These are phyloP conservation scores for Timema cristinae DNA, from an alignment of 2,888 invertebrate species.

Conservation along the genomic window DNA sequence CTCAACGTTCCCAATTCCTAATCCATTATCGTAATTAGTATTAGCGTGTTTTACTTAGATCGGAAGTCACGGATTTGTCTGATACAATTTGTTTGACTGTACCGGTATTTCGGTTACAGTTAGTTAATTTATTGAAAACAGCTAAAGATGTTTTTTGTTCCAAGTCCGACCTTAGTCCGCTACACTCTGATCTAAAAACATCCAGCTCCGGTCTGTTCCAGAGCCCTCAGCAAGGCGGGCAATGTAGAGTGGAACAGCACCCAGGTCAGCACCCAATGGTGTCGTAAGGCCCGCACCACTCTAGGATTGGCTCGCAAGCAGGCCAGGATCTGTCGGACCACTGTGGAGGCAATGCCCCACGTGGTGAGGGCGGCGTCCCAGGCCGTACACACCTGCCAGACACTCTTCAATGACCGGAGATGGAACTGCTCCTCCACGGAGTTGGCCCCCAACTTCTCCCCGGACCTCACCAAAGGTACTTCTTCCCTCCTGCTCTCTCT, in stretches of 20 bases:
- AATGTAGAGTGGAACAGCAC: slow-evolving; percentile 21
- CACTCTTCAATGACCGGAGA: slow-evolving; percentile 64
- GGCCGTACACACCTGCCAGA: slow-evolving; percentile 65
- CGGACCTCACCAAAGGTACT: slow-evolving; percentile 72
- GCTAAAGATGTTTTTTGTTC: no score
- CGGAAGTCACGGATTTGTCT: no score
- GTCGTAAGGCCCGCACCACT: slow-evolving; percentile 37
- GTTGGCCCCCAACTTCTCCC: slow-evolving; percentile 66
- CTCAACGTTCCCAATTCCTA: no score
- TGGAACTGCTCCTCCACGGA: slow-evolving; percentile 82
- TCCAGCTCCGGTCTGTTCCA: slow-evolving; percentile 14
- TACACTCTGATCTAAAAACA: not conserved
- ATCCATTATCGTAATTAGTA: no score
- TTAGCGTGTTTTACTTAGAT: no score
- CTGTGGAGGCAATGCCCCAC: slow-evolving; percentile 58
- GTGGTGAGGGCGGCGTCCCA: slow-evolving; percentile 69
- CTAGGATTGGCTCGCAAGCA: slow-evolving; percentile 35
- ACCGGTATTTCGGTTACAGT: no score
- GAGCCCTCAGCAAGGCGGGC: slow-evolving; percentile 23
- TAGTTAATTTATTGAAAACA: no score
- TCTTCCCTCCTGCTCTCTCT: no score
- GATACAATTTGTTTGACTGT: no score
- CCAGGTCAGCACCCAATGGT: slow-evolving; percentile 29
- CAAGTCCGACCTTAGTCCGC: no score
- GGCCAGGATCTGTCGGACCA: slow-evolving; percentile 39